Conservation (phyloP, 2,888 invertebrate genomes). For the Gymnoscelis rufifasciata region DNA sequence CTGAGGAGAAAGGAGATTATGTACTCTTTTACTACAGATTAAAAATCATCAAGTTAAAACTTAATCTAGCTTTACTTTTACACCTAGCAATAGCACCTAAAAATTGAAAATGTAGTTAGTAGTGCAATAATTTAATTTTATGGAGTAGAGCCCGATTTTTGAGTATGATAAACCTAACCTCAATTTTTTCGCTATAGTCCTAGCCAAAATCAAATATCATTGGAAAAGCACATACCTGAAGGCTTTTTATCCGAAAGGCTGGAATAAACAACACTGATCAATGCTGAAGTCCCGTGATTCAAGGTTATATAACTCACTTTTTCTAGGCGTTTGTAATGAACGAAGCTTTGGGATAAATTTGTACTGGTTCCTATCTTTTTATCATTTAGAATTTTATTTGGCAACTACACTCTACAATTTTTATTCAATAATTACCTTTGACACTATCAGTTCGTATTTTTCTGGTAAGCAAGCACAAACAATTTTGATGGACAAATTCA, state of each 20-base stretch:
- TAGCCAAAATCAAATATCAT: not conserved
- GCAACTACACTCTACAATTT: too few species aligned
- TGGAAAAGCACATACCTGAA: constrained; percentile 38
- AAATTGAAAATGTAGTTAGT: too few species aligned
- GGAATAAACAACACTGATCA: constrained; percentile 51
- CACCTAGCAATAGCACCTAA: too few species aligned
- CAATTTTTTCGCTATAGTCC: constrained; percentile 18
- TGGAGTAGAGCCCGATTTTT: too few species aligned
- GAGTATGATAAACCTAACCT: constrained; percentile 30
- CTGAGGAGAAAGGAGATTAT: too few species aligned
- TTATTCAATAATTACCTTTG: constrained; percentile 62
- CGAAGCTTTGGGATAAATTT: constrained; percentile 27
- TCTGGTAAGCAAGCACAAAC: constrained; percentile 57
- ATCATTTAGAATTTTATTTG: too few species aligned
- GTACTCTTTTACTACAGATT: too few species aligned
- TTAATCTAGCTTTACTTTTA: too few species aligned
- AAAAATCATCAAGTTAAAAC: too few species aligned
- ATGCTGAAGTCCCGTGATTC: constrained; percentile 75
- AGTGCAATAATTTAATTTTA: too few species aligned
- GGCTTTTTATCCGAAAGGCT: constrained; percentile 34
- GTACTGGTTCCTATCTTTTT: too few species aligned
- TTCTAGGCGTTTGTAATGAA: constrained; percentile 51
- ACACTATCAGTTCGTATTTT: constrained; percentile 63
- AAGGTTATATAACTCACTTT: constrained; percentile 77
- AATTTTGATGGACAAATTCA: constrained; percentile 62